phyloP scores from a whole-genome alignment of 2,797 vertebrate species.

The Cossypha niveicapilla region DNA sequence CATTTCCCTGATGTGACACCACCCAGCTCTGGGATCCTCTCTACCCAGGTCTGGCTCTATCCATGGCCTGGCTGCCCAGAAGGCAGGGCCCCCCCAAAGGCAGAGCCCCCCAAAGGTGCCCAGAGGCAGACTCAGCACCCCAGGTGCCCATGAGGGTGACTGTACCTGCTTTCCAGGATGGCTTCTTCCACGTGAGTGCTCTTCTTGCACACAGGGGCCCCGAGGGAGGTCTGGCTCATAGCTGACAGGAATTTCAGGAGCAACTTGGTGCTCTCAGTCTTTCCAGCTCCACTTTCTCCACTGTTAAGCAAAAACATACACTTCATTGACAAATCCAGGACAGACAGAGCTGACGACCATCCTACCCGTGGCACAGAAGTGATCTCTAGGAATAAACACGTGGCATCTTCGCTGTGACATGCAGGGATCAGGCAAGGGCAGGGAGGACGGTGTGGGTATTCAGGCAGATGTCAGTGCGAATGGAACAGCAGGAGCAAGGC shows the following conservation, averaged over 20 bases:
- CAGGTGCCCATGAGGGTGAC: not conserved
- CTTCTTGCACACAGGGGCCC: slow-evolving; percentile 75
- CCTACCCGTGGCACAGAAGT: accelerated
- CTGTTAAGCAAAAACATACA: slow-evolving; percentile 51
- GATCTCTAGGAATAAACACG: not conserved
- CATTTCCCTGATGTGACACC: not conserved
- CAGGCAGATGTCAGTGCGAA: not conserved
- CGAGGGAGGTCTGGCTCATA: slow-evolving; percentile 86
- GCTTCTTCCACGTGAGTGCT: slow-evolving; percentile 87
- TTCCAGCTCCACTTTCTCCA: slow-evolving; percentile 91
- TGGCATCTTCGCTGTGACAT: not conserved
- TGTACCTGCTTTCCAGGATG: slow-evolving; percentile 89
- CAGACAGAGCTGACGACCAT: not conserved
- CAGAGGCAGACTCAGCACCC: not conserved
- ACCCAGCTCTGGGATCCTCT: not conserved
- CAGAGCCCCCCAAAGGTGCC: too few relatives aligned
- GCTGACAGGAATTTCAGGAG: slow-evolving; percentile 89
- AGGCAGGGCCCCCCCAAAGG: not conserved
- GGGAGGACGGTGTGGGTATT: not conserved
- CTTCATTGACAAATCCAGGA: not conserved
- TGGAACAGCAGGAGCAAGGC: not conserved
- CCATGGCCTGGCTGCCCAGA: not conserved
- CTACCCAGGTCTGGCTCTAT: not conserved
- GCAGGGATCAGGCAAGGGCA: not conserved
- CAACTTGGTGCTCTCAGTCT: slow-evolving; percentile 92